phyloP scores from a whole-genome alignment of 2,797 vertebrate genomes.

The Echiichthys vipera region DNA sequence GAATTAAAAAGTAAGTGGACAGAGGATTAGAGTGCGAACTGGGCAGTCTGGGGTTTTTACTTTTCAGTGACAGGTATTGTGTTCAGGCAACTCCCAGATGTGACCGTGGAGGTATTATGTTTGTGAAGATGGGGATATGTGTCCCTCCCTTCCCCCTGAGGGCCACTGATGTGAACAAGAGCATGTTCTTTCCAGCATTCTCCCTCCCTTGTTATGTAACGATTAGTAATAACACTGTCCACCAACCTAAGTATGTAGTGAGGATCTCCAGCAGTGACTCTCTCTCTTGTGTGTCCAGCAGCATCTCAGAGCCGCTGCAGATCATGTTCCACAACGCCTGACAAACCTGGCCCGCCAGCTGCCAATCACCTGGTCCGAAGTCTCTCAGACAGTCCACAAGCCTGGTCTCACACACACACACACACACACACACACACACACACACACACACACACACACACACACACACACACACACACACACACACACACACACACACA shows the following conservation, averaged over 20 bases:
- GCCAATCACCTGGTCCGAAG: slow-evolving; percentile 93
- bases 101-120: slow-evolving; percentile 13
- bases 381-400: slow-evolving; percentile 92
- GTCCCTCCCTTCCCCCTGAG: slow-evolving; percentile 13
- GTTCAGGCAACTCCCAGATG: slow-evolving; percentile 5
- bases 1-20: neutral
- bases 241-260: slow-evolving; percentile 86
- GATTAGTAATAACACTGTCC: slow-evolving; percentile 28
- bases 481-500: slow-evolving; percentile 53
- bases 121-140: neutral
- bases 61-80: slow-evolving; percentile 7
- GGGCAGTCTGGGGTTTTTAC: neutral
- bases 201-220: slow-evolving; percentile 47
- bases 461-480: slow-evolving; percentile 31
- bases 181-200: slow-evolving; percentile 20
- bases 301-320: slow-evolving; percentile 38
- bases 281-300: slow-evolving; percentile 67
- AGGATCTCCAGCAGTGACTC: slow-evolving; percentile 83
- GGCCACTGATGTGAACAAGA: slow-evolving; percentile 33
- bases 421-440: slow-evolving; percentile 55
- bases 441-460: slow-evolving; percentile 40
- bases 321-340: slow-evolving; percentile 96
- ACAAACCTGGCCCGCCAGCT: slow-evolving; percentile 92
- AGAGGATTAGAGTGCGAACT: neutral
- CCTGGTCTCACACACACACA: slow-evolving; percentile 75